Conservation (phyloP, 2,888 invertebrate species). For the Tachina grossa region DNA sequence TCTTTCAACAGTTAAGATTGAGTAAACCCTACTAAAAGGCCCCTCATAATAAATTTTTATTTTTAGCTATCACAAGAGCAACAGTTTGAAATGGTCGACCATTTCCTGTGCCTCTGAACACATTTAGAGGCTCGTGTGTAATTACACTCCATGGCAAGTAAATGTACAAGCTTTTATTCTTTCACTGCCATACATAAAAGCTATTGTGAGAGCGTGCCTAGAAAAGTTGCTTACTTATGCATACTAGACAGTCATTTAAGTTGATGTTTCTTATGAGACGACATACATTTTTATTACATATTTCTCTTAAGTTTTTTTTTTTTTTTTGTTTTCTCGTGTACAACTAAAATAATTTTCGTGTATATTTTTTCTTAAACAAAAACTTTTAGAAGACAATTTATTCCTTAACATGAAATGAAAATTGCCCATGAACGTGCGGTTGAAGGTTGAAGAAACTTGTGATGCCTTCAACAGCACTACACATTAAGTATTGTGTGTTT, state of each 20-base stretch:
- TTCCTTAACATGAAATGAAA: constrained; percentile 17
- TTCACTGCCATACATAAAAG: not conserved
- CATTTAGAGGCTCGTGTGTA: not conserved
- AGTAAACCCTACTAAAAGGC: no score
- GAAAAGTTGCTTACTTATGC: constrained; percentile 35
- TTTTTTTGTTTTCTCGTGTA: not conserved
- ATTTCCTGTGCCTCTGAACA: no score
- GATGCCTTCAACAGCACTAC: not conserved
- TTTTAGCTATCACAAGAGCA: no score
- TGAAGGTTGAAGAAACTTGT: constrained; percentile 6
- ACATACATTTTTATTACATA: constrained; percentile 15
- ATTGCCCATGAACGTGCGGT: constrained; percentile 29
- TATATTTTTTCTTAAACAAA: not conserved
- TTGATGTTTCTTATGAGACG: constrained; percentile 39
- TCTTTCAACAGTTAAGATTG: no score
- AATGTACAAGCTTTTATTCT: not conserved
- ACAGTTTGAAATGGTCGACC: no score
- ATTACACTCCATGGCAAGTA: not conserved
- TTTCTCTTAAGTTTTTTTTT: not conserved
- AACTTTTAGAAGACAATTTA: constrained; percentile 7
- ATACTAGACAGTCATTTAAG: constrained; percentile 30
- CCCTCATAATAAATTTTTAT: no score
- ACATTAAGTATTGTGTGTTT: not conserved
- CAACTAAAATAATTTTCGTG: not conserved
- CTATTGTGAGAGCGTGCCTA: not conserved